Evolutionary conservation across 1,140 invertebrate genomes (phyloP).

Genomic region (Lasaia peninsularis): DNA sequence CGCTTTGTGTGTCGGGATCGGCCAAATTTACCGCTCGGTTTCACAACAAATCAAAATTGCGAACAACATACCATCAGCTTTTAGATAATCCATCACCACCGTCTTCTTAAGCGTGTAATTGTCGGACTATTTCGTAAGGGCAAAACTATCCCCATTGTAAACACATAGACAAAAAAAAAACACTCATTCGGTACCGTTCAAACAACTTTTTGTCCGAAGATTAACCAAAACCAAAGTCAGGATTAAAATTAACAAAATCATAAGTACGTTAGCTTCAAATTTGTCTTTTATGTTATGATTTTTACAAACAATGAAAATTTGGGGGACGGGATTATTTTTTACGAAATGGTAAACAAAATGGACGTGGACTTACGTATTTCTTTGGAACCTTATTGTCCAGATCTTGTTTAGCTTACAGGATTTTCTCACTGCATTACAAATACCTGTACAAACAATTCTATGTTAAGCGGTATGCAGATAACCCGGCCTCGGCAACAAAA

Average conservation of each 20-base stretch:
- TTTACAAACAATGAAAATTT: slow-evolving; percentile 59
- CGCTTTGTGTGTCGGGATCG: slow-evolving; percentile 51
- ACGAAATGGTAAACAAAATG: slow-evolving; percentile 23
- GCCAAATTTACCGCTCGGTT: slow-evolving; percentile 67
- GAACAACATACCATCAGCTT: slow-evolving; percentile 52
- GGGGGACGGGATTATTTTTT: slow-evolving; percentile 62
- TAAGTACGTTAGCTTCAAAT: slow-evolving; percentile 32
- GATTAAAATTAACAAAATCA: slow-evolving; percentile 61
- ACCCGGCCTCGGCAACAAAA: slow-evolving; percentile 42
- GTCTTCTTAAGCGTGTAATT: slow-evolving; percentile 50
- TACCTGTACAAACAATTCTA: slow-evolving; percentile 45
- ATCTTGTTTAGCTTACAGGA: slow-evolving; percentile 30
- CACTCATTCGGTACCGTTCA: slow-evolving; percentile 34
- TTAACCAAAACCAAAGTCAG: slow-evolving; percentile 60
- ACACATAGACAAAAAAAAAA: slow-evolving; percentile 15
- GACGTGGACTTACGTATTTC: slow-evolving; percentile 25
- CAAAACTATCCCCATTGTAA: slow-evolving; percentile 37
- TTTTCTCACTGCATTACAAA: slow-evolving; percentile 31
- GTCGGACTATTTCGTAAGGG: slow-evolving; percentile 1
- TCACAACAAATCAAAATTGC: slow-evolving; percentile 74
- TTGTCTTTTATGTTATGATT: slow-evolving; percentile 37
- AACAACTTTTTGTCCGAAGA: slow-evolving; percentile 58
- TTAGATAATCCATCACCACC: slow-evolving; percentile 44
- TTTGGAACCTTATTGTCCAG: slow-evolving; percentile 36
- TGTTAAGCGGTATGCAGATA: slow-evolving; percentile 41